A percentile compares a stretch with the other conserved stretches of the same genome.
phyloP scores from a whole-genome alignment of 2,888 invertebrate species.

The Drosophila niveifrons region DNA sequence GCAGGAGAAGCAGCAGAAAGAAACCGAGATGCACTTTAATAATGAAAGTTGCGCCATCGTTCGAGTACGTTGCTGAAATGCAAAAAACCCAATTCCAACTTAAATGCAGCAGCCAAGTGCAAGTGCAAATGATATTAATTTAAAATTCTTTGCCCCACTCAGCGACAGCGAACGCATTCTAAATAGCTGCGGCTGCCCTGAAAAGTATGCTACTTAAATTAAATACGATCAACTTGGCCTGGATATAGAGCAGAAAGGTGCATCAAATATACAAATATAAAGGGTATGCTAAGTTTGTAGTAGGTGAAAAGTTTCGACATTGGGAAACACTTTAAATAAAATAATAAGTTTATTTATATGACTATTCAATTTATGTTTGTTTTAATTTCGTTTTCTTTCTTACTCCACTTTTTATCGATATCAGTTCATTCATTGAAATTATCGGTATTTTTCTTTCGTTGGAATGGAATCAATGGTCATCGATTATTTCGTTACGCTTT shows the following conservation, averaged over 20 bases:
- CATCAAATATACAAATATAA: background rate
- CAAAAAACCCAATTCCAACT: conserved; percentile 65
- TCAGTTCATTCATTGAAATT: too few relatives aligned
- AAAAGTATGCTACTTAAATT: conserved; percentile 41
- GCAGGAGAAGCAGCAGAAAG: background rate
- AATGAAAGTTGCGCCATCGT: conserved; percentile 70
- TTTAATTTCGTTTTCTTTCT: too few relatives aligned
- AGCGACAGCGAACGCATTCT: conserved; percentile 39
- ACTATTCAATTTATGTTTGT: too few relatives aligned
- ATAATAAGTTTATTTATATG: too few relatives aligned
- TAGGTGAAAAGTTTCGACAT: too few relatives aligned
- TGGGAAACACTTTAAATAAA: too few relatives aligned
- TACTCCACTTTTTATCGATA: too few relatives aligned
- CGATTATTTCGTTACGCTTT: too few relatives aligned
- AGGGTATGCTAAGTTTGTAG: too few relatives aligned
- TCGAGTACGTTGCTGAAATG: conserved; percentile 55
- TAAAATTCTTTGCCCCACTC: conserved; percentile 61
- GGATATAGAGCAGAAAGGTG: conserved; percentile 22
- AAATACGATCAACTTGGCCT: conserved; percentile 32
- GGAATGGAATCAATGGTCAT: too few relatives aligned
- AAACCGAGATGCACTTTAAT: conserved; percentile 70
- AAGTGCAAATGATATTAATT: conserved; percentile 73
- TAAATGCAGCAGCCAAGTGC: conserved; percentile 49
- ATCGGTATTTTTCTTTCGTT: too few relatives aligned
- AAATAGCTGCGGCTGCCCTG: conserved; percentile 39